Percentiles rank a stretch among this genome's conserved stretches.
These are phyloP conservation scores for Hylia prasina DNA, from an alignment of 2,113 vertebrate species.

Conservation along the genomic window DNA sequence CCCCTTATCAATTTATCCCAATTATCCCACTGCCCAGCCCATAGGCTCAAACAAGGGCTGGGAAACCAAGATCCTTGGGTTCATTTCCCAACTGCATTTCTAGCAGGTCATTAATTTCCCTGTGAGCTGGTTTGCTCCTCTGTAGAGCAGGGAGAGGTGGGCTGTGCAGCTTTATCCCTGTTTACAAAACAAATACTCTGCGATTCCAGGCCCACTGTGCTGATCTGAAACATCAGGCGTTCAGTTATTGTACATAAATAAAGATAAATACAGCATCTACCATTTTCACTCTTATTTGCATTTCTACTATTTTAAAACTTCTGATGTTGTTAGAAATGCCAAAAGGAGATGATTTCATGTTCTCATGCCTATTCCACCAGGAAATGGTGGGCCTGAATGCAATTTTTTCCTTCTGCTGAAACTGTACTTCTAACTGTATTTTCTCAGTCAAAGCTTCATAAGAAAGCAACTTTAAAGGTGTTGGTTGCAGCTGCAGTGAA, in stretches of 20 bases:
- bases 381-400: not conserved
- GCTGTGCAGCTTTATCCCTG: not conserved
- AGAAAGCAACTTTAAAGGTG: not conserved
- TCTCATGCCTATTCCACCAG: not conserved
- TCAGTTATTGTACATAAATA: not conserved
- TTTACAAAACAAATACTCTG: not conserved
- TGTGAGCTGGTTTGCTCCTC: not conserved
- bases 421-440: not conserved
- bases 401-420: not conserved
- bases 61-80: not conserved
- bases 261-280: not conserved
- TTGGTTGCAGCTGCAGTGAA: not conserved
- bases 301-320: not conserved
- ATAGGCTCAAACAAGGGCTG: not conserved
- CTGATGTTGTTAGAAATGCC: not conserved
- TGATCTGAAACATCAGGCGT: not conserved
- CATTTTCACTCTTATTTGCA: not conserved
- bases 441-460: not conserved
- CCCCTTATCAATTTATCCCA: not conserved
- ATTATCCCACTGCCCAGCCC: not conserved
- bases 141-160: not conserved
- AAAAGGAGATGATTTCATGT: not conserved
- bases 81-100: not conserved
- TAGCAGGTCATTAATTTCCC: not conserved
- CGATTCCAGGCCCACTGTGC: not conserved